These are phyloP conservation scores for Catostylus mosaicus DNA, from an alignment of 30 jellyfish, hydroid and myxozoan genomes.

Conservation along the genomic window DNA sequence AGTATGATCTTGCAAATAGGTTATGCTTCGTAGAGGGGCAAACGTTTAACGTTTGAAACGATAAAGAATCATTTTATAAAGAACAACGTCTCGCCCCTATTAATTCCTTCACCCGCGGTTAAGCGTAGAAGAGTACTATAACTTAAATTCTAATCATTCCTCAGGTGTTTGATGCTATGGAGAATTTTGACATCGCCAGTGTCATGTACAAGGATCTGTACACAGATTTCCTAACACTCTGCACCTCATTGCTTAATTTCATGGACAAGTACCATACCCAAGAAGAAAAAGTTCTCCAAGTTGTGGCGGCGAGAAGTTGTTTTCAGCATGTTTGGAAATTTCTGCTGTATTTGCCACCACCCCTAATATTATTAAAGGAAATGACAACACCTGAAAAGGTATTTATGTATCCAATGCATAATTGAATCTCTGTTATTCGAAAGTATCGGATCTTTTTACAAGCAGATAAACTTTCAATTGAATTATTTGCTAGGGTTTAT, in stretches of 20 bases:
- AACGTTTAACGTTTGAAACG: too few species aligned
- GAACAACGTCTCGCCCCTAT: too few species aligned
- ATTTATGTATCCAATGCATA: background rate
- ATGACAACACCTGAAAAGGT: conserved; percentile 58
- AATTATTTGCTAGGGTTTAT: too few species aligned
- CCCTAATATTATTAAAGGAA: conserved; percentile 32
- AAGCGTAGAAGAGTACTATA: too few species aligned
- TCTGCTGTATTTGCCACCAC: conserved; percentile 71
- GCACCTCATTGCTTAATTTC: conserved; percentile 32
- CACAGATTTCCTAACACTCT: conserved; percentile 36
- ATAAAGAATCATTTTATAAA: too few species aligned
- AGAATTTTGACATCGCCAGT: conserved; percentile 24
- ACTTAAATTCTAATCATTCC: background rate
- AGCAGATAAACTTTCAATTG: too few species aligned
- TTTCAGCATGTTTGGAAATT: conserved; percentile 74
- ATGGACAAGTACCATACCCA: conserved; percentile 37
- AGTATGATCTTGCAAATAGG: too few species aligned
- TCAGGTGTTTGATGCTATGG: conserved; percentile 16
- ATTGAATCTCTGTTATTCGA: too few species aligned
- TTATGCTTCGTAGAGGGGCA: too few species aligned
- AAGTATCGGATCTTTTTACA: too few species aligned
- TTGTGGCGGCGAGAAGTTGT: conserved; percentile 64
- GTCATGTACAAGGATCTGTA: conserved; percentile 52
- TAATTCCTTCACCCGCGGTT: too few species aligned
- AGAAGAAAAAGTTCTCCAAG: conserved; percentile 61